Evolutionary conservation across 2,888 invertebrate species (phyloP).

Genomic region (Tortrix viridana): DNA sequence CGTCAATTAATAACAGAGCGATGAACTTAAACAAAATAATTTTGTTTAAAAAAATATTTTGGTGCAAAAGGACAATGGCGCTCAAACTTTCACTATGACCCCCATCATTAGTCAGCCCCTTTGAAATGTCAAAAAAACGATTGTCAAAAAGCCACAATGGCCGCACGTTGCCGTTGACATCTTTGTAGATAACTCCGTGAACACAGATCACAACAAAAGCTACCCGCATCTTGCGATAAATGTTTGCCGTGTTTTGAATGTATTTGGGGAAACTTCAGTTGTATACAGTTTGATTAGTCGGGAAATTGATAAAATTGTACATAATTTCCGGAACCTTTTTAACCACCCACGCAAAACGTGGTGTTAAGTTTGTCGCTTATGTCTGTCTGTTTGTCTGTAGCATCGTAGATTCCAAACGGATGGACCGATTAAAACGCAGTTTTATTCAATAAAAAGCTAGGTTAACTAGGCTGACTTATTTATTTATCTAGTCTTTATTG

Average conservation of each 20-base stretch:
- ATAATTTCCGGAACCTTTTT: too few relatives aligned
- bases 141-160: constrained; percentile 39
- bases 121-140: constrained; percentile 43
- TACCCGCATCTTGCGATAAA: constrained; percentile 28
- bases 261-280: not conserved
- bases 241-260: constrained; percentile 7
- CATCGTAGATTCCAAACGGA: too few relatives aligned
- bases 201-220: constrained; percentile 38
- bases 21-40: constrained; percentile 6
- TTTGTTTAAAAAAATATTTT: not conserved
- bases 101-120: constrained; percentile 40
- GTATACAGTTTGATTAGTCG: not conserved
- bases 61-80: constrained; percentile 16
- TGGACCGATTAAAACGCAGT: too few relatives aligned
- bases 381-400: too few relatives aligned
- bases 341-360: too few relatives aligned
- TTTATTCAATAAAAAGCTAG: too few relatives aligned
- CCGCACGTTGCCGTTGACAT: constrained; percentile 49
- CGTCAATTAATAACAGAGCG: constrained; percentile 1
- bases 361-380: too few relatives aligned
- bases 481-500: too few relatives aligned
- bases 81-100: constrained; percentile 29
- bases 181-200: constrained; percentile 48
- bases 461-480: too few relatives aligned
- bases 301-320: not conserved